Conservation (phyloP, 2,888 invertebrate genomes). For the Macrophya alboannulata region DNA sequence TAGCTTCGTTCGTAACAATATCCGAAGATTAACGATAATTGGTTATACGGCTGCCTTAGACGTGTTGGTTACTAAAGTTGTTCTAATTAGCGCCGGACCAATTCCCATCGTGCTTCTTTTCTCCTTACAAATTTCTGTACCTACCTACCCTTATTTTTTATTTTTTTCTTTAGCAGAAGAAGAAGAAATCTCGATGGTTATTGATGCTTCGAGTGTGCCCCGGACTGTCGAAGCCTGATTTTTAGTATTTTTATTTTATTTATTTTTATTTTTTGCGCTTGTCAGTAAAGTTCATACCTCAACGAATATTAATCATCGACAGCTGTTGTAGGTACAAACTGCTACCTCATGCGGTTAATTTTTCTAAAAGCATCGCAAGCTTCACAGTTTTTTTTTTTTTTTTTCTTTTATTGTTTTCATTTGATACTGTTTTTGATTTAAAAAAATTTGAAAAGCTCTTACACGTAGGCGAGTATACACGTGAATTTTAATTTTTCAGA, state of each 20-base stretch:
- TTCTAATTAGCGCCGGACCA: background rate
- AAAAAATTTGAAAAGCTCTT: too few relatives aligned
- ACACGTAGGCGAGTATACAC: too few relatives aligned
- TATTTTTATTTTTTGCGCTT: background rate
- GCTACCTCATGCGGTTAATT: background rate
- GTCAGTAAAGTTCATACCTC: background rate
- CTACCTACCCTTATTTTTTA: background rate
- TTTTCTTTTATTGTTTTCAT: too few relatives aligned
- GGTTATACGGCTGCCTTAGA: background rate
- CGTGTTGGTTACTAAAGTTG: background rate
- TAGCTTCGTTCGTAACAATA: background rate
- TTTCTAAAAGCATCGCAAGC: background rate
- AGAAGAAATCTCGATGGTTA: background rate
- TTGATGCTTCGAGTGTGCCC: too few relatives aligned
- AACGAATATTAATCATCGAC: background rate
- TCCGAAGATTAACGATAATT: background rate
- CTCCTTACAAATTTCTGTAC: background rate
- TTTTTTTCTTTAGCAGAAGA: too few relatives aligned
- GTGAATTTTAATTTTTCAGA: too few relatives aligned
- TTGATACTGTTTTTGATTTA: too few relatives aligned
- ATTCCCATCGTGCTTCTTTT: too few relatives aligned
- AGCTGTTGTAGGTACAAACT: background rate
- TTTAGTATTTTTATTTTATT: background rate
- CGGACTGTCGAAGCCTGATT: background rate
- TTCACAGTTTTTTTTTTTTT: too few relatives aligned